phyloP scores from a whole-genome alignment of 2,797 vertebrate genomes.

The Sebastes taczanowskii region DNA sequence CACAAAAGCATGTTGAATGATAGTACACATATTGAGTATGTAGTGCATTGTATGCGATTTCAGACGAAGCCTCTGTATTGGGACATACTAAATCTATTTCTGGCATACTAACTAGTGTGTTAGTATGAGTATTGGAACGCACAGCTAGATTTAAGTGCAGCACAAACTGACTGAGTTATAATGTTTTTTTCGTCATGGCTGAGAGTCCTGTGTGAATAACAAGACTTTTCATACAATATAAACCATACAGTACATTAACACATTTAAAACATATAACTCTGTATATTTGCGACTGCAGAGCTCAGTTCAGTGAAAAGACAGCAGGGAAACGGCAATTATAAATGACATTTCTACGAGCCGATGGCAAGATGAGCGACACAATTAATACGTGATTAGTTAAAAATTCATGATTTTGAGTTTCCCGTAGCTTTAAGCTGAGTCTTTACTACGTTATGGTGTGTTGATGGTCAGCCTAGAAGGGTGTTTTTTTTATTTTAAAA shows the following conservation, averaged over 20 bases:
- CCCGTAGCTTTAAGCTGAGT: background rate
- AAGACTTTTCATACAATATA: background rate
- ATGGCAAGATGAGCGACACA: background rate
- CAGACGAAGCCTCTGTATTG: no score
- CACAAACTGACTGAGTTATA: background rate
- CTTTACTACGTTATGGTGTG: background rate
- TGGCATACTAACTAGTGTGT: no score
- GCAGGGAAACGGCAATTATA: background rate
- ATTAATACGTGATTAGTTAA: background rate
- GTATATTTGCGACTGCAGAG: background rate
- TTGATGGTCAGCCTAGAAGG: background rate
- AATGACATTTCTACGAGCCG: background rate
- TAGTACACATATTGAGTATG: no score
- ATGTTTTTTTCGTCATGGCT: background rate
- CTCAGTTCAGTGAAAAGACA: background rate
- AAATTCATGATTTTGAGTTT: background rate
- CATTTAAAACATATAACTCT: background rate
- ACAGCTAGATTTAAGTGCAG: background rate
- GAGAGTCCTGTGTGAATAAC: background rate
- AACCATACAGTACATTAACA: background rate
- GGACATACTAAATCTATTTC: no score
- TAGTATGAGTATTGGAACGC: no score
- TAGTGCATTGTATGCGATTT: no score
- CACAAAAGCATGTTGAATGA: no score
- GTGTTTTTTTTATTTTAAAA: background rate